Evolutionary conservation across 2,888 invertebrate species (phyloP).

Genomic region (Mythimna vitellina): DNA sequence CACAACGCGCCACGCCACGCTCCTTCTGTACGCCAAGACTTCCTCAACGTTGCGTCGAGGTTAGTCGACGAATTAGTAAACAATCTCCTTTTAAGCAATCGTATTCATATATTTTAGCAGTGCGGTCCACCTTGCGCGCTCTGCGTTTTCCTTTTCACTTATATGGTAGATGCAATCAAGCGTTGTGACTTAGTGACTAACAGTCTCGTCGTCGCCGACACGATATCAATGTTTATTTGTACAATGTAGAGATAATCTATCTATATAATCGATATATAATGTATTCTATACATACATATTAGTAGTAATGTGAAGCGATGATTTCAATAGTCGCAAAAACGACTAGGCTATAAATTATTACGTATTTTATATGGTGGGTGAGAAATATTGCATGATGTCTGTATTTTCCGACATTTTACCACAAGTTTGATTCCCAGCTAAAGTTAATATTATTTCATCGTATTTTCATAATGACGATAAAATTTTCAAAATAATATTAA

Average conservation of each 20-base stretch:
- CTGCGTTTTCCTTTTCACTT: conserved; percentile 20
- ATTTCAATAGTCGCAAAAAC: too few relatives aligned
- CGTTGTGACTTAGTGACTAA: conserved; percentile 7
- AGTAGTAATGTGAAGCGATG: too few relatives aligned
- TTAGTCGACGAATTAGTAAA: conserved; percentile 22
- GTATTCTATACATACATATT: too few relatives aligned
- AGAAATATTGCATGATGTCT: too few relatives aligned
- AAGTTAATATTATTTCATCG: too few relatives aligned
- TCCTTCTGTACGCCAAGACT: background rate
- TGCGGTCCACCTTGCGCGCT: conserved; percentile 42
- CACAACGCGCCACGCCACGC: background rate
- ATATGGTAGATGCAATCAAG: conserved; percentile 15
- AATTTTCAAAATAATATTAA: too few relatives aligned
- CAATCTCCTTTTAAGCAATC: conserved; percentile 28
- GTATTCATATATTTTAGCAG: conserved; percentile 24
- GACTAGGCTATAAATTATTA: too few relatives aligned
- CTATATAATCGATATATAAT: too few relatives aligned
- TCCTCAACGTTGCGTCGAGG: conserved; percentile 17
- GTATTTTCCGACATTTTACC: too few relatives aligned
- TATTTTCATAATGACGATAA: too few relatives aligned
- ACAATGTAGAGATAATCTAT: background rate
- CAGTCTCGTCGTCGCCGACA: background rate
- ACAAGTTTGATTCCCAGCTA: too few relatives aligned
- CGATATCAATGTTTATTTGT: background rate
- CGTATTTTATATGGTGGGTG: too few relatives aligned